Percentiles rank a stretch among this genome's conserved stretches.
Evolutionary conservation across 30 jellyfish, hydroid and myxozoan genomes (phyloP).

Genomic region (Chrysaora quinquecirrha): DNA sequence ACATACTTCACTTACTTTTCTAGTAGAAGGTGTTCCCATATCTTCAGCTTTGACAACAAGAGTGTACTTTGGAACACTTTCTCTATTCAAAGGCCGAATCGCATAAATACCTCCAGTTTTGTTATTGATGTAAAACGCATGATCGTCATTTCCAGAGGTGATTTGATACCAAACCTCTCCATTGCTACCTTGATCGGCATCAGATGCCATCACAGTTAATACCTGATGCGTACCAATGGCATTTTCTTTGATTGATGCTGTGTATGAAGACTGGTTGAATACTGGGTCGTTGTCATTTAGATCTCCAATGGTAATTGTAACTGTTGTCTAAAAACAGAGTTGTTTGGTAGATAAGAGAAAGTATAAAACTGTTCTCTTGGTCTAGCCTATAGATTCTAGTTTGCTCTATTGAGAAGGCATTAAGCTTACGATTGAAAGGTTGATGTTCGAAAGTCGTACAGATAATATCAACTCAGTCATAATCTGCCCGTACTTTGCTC

Average conservation of each 20-base stretch:
- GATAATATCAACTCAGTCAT: no score
- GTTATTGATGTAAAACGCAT: conserved; percentile 41
- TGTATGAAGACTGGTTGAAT: conserved; percentile 61
- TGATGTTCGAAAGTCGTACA: no score
- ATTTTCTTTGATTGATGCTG: conserved; percentile 69
- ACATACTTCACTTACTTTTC: conserved; percentile 36
- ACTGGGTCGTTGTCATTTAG: conserved; percentile 86
- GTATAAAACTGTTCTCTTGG: no score
- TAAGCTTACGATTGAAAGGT: no score
- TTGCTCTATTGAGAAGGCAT: no score
- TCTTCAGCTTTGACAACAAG: conserved; percentile 68
- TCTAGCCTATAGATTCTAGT: no score
- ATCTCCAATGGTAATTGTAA: conserved; percentile 62
- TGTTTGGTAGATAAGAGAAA: no score
- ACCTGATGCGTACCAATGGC: conserved; percentile 37
- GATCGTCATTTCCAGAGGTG: conserved; percentile 56
- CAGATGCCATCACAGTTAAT: conserved; percentile 71
- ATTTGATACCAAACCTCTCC: conserved; percentile 82
- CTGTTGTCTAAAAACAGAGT: no score
- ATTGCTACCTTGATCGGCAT: conserved; percentile 75
- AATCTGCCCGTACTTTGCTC: no score
- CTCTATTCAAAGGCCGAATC: conserved; percentile 52
- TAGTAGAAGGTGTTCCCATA: conserved; percentile 65
- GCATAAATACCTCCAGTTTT: conserved; percentile 57
- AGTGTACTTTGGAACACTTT: conserved; percentile 36